Percentiles rank a stretch among this genome's conserved stretches.
Conservation (phyloP, 1,140 invertebrate species). For the Scaptomyza montana region DNA sequence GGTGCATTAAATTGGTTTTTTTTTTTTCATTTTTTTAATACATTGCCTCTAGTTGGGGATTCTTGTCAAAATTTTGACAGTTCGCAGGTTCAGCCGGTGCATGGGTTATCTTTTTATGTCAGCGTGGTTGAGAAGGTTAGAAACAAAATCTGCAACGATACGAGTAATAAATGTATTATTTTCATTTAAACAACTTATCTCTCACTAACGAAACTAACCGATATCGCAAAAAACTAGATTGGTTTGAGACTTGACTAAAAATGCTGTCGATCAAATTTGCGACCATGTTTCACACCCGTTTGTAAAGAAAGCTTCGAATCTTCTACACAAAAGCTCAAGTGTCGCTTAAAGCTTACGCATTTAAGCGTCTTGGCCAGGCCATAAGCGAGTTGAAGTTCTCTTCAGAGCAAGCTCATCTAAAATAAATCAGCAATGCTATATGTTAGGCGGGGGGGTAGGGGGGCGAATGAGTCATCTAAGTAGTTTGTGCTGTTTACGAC, state of each 20-base stretch:
- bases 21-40: neutral
- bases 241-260: slow-evolving; percentile 14
- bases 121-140: neutral
- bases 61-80: neutral
- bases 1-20: slow-evolving; percentile 15
- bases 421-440: neutral
- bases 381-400: neutral
- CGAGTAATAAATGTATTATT: neutral
- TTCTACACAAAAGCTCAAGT: slow-evolving; percentile 9
- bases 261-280: slow-evolving; percentile 1
- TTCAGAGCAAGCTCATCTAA: neutral
- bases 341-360: slow-evolving; percentile 16
- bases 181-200: neutral
- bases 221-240: too few species aligned
- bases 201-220: too few species aligned
- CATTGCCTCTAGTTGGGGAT: neutral
- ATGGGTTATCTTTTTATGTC: neutral
- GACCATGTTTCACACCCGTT: slow-evolving; percentile 2
- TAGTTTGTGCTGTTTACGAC: slow-evolving; percentile 6
- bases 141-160: neutral
- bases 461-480: slow-evolving; percentile 1
- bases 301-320: slow-evolving; percentile 7
- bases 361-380: slow-evolving; percentile 2
- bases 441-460: too few species aligned
- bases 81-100: neutral